Evolutionary conservation across 2,888 invertebrate species (phyloP), one percentile per base, ranked within the genome.

Genomic region (Drosophila gaucha): DNA sequence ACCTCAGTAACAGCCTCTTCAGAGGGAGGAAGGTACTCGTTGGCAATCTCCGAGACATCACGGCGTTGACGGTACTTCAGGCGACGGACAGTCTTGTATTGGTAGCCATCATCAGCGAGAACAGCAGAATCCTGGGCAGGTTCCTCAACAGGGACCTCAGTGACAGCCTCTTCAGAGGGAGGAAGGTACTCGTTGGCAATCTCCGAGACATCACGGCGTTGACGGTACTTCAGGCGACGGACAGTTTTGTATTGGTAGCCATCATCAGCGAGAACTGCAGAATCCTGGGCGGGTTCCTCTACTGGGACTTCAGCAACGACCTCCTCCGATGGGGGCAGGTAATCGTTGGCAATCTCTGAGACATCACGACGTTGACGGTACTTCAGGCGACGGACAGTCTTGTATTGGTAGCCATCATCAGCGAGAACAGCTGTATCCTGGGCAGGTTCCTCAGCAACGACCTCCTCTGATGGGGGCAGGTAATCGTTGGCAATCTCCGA

Each of bases 201-300:
- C 51, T 84, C 85, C 0, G 73, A 67, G 0, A 84, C 84, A 72
- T 84, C 82, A 28, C 85, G 79, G 30, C 88, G 86, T 0, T 67
- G 62, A 6, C 88, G 70, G 20, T 74, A 84, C 24, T 80, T 86
- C 4, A 80, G 47, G 2, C 79, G 75, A 3, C 86, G 77, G 0
- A 86, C 74, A 1, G 78, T 85, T 43, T 86, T 88, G 47, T 87
- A 88, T 16, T 76, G 65, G 62, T 84, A 85, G 0, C 85, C 85
- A 75, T 82, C 76, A n/a, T 52, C 67, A n/a, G 55, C 68, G 0
- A 85, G 66, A 1, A 65, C 63, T 33, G 79, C 78, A 0, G 76
- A 51, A 0, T 72, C 71, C 33, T 79, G 71, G 5, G 58, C 66
- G 1, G 44, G 12, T 8, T 39, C 39, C 36, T 76, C 74, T 6